Conservation (phyloP, 2,797 vertebrate species). For the Oophaga sylvatica region DNA sequence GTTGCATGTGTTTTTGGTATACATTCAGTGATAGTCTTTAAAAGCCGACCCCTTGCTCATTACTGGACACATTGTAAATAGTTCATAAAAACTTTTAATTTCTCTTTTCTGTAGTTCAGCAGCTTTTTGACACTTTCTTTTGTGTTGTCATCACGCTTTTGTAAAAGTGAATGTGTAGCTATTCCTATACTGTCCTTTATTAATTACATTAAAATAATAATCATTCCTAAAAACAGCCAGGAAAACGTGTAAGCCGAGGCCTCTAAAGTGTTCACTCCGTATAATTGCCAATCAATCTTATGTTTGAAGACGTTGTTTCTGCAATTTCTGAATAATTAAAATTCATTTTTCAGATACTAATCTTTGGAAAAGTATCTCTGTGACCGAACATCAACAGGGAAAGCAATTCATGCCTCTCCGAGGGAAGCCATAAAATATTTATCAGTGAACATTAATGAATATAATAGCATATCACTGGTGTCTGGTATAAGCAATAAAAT, state of each 20-base stretch:
- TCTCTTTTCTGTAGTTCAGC: background rate
- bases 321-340: slow-evolving; percentile 29
- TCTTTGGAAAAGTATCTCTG: slow-evolving; percentile 33
- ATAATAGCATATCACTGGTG: slow-evolving; percentile 44
- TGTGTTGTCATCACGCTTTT: background rate
- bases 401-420: slow-evolving; percentile 28
- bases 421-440: slow-evolving; percentile 42
- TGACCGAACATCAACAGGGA: slow-evolving; percentile 35
- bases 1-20: too few relatives aligned
- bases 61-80: background rate
- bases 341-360: slow-evolving; percentile 25
- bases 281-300: slow-evolving; percentile 19
- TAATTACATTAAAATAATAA: background rate
- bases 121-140: background rate
- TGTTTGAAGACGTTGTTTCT: background rate
- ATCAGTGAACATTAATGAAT: slow-evolving; percentile 48
- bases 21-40: too few relatives aligned
- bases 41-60: too few relatives aligned
- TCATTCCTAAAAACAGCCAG: background rate
- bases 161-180: background rate
- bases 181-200: background rate
- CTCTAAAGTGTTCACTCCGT: background rate
- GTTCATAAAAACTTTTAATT: background rate
- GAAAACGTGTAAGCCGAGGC: background rate
- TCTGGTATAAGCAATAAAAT: slow-evolving; percentile 34